These are phyloP conservation scores for Apotomis capreana DNA, from an alignment of 2,888 invertebrate species.

Conservation along the genomic window DNA sequence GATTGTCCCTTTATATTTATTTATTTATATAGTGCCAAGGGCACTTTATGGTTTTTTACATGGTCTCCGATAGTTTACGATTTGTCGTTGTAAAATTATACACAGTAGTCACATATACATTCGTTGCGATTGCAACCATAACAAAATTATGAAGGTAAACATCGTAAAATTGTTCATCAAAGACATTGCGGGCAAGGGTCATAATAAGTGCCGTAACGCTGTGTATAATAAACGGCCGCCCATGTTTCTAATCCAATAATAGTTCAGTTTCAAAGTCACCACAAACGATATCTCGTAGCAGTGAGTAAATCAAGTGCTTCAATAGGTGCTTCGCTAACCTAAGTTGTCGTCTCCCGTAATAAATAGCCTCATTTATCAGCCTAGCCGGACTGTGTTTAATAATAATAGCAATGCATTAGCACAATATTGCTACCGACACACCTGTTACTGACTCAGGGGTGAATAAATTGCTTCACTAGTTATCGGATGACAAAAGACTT, in stretches of 20 bases:
- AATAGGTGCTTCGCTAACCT: slow-evolving; percentile 16
- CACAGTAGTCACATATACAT: no score
- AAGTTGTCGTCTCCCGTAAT: slow-evolving; percentile 33
- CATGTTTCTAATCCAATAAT: background rate
- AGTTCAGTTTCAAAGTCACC: slow-evolving; percentile 6
- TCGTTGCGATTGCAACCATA: no score
- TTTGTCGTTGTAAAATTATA: no score
- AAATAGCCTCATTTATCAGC: slow-evolving; percentile 36
- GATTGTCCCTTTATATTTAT: no score
- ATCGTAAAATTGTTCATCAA: background rate
- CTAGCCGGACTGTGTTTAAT: slow-evolving; percentile 33
- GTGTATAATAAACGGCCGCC: background rate
- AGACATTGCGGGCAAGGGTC: background rate
- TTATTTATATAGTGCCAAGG: no score
- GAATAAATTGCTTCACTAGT: slow-evolving; percentile 31
- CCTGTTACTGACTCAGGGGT: slow-evolving; percentile 29
- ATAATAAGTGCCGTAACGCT: background rate
- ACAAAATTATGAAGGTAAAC: no score
- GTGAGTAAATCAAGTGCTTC: slow-evolving; percentile 15
- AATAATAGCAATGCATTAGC: slow-evolving; percentile 35
- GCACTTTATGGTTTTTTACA: no score
- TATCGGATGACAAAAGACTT: slow-evolving; percentile 10
- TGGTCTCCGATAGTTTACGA: no score
- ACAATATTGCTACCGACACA: slow-evolving; percentile 33
- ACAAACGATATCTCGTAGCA: slow-evolving; percentile 3